Evolutionary conservation across 1,140 invertebrate species (phyloP).

Genomic region (Doryteuthis pealeii): DNA sequence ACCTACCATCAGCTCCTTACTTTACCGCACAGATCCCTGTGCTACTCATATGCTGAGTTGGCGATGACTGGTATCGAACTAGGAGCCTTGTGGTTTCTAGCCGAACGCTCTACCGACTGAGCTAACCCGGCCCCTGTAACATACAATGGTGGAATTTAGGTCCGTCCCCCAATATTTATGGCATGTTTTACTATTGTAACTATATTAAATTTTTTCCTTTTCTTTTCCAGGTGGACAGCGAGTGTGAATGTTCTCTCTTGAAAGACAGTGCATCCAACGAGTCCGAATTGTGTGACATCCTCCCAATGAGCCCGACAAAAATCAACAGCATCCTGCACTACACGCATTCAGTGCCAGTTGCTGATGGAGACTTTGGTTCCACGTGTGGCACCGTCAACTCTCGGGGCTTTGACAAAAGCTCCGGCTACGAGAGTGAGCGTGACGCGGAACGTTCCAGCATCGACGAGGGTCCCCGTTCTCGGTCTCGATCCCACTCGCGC

Average conservation of each 20-base stretch:
- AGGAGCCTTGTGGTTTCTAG: no score
- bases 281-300: neutral
- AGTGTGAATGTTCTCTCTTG: neutral
- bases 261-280: conserved; percentile 10
- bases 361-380: conserved; percentile 31
- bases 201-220: no score
- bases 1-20: no score
- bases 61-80: no score
- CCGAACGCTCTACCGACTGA: no score
- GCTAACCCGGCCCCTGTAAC: no score
- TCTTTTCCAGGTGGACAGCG: conserved; percentile 4
- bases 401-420: conserved; percentile 50
- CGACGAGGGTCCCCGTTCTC: conserved; percentile 39
- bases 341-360: conserved; percentile 3
- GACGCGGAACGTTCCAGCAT: conserved; percentile 48
- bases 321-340: conserved; percentile 13
- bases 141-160: no score
- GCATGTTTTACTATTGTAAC: no score
- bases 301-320: conserved; percentile 11
- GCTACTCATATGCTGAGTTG: no score
- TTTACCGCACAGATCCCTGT: no score
- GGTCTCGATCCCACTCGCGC: conserved; percentile 37
- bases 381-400: conserved; percentile 45
- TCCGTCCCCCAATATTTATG: no score
- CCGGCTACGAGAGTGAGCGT: conserved; percentile 55